A percentile compares a stretch with the other conserved stretches of the same genome.
Conservation (phyloP, 1,140 invertebrate genomes). For the Vollenhovia emeryi region DNA sequence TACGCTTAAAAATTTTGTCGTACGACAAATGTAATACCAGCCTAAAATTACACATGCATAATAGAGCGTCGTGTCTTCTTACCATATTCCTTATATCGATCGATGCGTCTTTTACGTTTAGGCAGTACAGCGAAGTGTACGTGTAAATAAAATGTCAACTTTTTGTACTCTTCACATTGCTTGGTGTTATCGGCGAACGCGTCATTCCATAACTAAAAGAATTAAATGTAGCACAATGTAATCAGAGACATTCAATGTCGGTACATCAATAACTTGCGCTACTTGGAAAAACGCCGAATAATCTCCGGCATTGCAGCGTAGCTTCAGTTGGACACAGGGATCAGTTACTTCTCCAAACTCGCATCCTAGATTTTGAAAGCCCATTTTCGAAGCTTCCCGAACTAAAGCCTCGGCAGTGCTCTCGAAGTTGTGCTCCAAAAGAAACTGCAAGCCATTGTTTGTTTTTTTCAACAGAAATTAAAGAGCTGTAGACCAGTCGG, state of each 20-base stretch:
- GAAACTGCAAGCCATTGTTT: constrained; percentile 59
- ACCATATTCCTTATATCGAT: constrained; percentile 53
- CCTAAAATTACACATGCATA: constrained; percentile 12
- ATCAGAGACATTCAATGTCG: neutral
- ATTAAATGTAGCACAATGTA: neutral
- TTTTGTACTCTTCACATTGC: constrained; percentile 68
- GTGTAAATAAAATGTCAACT: constrained; percentile 73
- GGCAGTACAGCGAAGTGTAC: constrained; percentile 74
- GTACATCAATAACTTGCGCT: neutral
- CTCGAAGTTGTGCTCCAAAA: constrained; percentile 67
- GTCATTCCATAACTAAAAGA: constrained; percentile 71
- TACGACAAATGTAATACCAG: too few species aligned
- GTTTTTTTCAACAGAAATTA: neutral
- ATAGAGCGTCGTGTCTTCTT: constrained; percentile 11
- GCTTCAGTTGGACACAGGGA: constrained; percentile 48
- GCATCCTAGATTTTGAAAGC: constrained; percentile 47
- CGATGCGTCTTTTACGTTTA: constrained; percentile 52
- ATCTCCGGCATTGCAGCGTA: constrained; percentile 63
- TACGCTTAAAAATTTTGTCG: too few species aligned
- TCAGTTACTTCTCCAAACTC: constrained; percentile 23
- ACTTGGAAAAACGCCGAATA: constrained; percentile 74
- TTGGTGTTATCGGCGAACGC: constrained; percentile 63
- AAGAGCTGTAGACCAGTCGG: neutral
- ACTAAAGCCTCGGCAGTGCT: constrained; percentile 67
- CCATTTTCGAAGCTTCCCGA: constrained; percentile 64